phyloP scores from a whole-genome alignment of 2,888 invertebrate genomes.

The Hemistola chrysoprasaria region DNA sequence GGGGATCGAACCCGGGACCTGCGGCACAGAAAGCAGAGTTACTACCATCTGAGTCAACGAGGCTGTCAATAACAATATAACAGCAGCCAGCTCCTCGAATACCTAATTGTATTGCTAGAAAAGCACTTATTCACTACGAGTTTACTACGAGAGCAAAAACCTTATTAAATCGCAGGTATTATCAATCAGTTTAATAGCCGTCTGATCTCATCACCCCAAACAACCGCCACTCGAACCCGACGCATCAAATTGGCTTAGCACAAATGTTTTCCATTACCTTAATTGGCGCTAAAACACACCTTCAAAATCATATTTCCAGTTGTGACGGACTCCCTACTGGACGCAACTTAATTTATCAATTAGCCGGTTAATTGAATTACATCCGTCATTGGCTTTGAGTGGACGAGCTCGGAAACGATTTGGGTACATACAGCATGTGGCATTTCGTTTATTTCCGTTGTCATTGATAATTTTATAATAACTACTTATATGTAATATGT shows the following conservation, averaged over 20 bases:
- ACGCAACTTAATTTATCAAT: constrained; percentile 77
- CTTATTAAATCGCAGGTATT: too few species aligned
- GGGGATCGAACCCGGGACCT: too few species aligned
- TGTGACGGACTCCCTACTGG: constrained; percentile 48
- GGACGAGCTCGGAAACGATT: constrained; percentile 20
- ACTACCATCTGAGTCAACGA: too few species aligned
- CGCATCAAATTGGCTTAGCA: constrained; percentile 20
- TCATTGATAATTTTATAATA: neutral
- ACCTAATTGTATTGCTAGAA: too few species aligned
- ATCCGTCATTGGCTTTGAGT: constrained; percentile 57
- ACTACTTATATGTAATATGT: too few species aligned
- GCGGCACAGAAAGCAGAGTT: too few species aligned
- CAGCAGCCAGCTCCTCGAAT: too few species aligned
- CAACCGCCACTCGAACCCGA: constrained; percentile 17
- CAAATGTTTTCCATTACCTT: constrained; percentile 36
- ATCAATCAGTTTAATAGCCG: constrained; percentile 7
- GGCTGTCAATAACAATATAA: too few species aligned
- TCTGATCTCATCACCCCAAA: constrained; percentile 4
- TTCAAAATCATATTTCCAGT: constrained; percentile 71
- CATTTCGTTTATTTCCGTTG: constrained; percentile 9
- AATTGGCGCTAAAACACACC: constrained; percentile 63
- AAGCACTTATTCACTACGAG: too few species aligned
- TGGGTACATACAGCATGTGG: constrained; percentile 9
- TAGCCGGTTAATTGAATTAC: constrained; percentile 77
- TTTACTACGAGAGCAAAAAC: too few species aligned